Evolutionary conservation across 2,797 vertebrate genomes (phyloP).

Genomic region (Malacoctenus gilli): DNA sequence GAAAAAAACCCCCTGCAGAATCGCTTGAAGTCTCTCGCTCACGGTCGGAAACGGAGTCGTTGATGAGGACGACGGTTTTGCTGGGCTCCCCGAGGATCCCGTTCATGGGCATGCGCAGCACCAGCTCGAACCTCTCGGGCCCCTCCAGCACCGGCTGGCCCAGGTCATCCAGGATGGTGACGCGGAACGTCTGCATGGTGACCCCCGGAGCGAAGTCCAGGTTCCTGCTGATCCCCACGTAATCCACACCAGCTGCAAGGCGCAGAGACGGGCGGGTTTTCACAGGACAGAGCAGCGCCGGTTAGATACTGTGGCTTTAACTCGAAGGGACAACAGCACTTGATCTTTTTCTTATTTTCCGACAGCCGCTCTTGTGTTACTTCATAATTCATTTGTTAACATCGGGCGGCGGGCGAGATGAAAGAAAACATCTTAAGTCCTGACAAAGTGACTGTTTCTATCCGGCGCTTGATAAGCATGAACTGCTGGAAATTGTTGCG

Average conservation of each 20-base stretch:
- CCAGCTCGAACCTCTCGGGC: slow-evolving; percentile 89
- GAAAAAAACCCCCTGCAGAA: no score
- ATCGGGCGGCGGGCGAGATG: slow-evolving; percentile 31
- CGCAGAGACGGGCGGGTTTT: slow-evolving; percentile 43
- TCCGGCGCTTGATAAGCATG: slow-evolving; percentile 16
- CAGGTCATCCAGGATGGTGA: slow-evolving; percentile 91
- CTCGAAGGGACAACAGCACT: slow-evolving; percentile 16
- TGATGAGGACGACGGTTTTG: slow-evolving; percentile 87
- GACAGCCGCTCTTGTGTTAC: slow-evolving; percentile 28
- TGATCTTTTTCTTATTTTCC: slow-evolving; percentile 33
- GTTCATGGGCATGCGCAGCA: slow-evolving; percentile 91
- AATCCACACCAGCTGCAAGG: slow-evolving; percentile 89
- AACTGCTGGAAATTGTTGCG: slow-evolving; percentile 40
- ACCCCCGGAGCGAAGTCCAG: slow-evolving; percentile 93
- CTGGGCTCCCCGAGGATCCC: slow-evolving; percentile 89
- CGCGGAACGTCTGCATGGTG: slow-evolving; percentile 87
- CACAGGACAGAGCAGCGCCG: neutral
- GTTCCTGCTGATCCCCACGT: slow-evolving; percentile 93
- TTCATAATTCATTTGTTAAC: slow-evolving; percentile 48
- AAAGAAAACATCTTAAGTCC: slow-evolving; percentile 32
- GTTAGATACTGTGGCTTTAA: slow-evolving; percentile 2
- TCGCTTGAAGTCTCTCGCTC: slow-evolving; percentile 70
- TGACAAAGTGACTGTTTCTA: slow-evolving; percentile 36
- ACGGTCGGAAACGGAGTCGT: slow-evolving; percentile 92
- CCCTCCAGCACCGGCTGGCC: slow-evolving; percentile 91